Evolutionary conservation across 2,888 invertebrate species (phyloP), one percentile per base, ranked within the genome.

Genomic region (Cephus spinipes): DNA sequence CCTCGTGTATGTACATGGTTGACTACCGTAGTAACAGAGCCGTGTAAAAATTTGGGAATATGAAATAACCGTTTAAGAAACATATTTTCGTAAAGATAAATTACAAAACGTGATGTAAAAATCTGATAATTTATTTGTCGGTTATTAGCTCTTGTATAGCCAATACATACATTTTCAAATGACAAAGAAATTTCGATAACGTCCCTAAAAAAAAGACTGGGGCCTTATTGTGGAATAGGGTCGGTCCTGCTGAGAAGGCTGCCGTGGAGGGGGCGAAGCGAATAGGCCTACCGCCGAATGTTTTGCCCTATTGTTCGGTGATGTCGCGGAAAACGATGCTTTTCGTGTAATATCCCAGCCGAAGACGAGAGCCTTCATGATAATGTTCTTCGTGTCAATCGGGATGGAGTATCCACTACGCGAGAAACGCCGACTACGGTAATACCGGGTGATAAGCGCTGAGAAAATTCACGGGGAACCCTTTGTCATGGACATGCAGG

Each of bases 401-500:
- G 84, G 82, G 80, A 87, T 86, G 84, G 82, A 81, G 84, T 83
- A 85, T 80, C 80, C 81, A 81, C 80, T 81, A 76, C 83, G 84
- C 76, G 83, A 84, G 76, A 85, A 84, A 83, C 83, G 81, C 77
- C 85, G 84, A 84, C 83, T 85, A 77, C 88, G 89, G 87, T 89
- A 89, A 89, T 89, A 89, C 81, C 81, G 82, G 83, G 83, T 84
- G 77, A 85, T 86, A 55, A 86, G 83, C 84, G 77, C 82, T 80
- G 81, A 83, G 82, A 80, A 79, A 85, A 81, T 78, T 80, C 73
- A 79, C 77, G 80, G 81, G 83, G 85, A 85, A 86, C 85, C 86
- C 90, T 91, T 90, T 90, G 89, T 90, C 90, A 91, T 91, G 91
- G 92, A 91, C 85, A 92, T 92, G 92, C 90, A 92, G 88, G 91